Evolutionary conservation across 2,888 invertebrate species (phyloP), one percentile per base, ranked within the genome.

Genomic region (Homarus gammarus): DNA sequence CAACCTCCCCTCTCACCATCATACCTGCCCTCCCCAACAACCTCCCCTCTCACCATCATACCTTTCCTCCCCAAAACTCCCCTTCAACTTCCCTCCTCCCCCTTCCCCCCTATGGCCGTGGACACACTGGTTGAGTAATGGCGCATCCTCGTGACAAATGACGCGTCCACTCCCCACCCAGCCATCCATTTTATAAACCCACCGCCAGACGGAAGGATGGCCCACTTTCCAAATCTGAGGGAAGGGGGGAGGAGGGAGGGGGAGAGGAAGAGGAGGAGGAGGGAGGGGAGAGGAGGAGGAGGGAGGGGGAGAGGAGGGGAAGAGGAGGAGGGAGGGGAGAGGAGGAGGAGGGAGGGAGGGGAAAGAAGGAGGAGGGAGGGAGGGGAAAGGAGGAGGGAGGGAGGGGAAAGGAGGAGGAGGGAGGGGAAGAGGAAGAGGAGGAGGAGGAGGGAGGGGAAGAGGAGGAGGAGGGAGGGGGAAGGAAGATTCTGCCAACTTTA

Each of bases 61-160:
- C 31, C 5, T 22, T 51, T n/a, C 10, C 56, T 31, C 40, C 68
- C 31, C n/a, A n/a, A n/a, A n/a, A n/a, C n/a, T n/a, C n/a, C n/a
- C n/a, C n/a, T n/a, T n/a, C n/a, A n/a, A n/a, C n/a, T n/a, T 38
- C 38, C 10, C 44, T 68, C 40, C 33, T 68, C 70, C 18, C 49
- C 40, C 22, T 18, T n/a, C 22, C 70, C n/a, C 44, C 70, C 81
- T 40, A 38, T 49, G n/a, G n/a, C n/a, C n/a, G n/a, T n/a, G n/a
- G n/a, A n/a, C n/a, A n/a, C n/a, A n/a, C n/a, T n/a, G n/a, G n/a
- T 83, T 72, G 85, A 85, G 77, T 85, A 85, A 85, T 85, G 85
- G 68, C 31, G 61, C 85, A 85, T 85, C 85, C 77, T 49, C n/a
- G 85, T 85, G 77, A 85, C 85, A 85, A 85, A 85, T 85, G 85